Evolutionary conservation across 2,797 vertebrate species (phyloP).

Genomic region (Leptoclinus maculatus): DNA sequence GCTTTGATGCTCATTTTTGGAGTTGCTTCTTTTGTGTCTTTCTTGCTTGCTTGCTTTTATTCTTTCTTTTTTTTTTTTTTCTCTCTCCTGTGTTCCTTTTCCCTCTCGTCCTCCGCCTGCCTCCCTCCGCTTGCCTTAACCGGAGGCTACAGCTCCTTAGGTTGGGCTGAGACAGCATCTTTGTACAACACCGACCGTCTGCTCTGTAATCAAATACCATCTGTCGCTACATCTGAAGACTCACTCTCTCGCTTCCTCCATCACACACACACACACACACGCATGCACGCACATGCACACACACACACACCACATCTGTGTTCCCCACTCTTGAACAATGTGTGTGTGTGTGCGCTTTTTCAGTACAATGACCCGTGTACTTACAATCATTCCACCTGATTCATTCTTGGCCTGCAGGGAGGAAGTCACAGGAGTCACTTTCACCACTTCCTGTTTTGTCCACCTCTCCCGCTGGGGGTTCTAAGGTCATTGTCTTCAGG

Average conservation of each 20-base stretch:
- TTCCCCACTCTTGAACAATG: conserved; percentile 77
- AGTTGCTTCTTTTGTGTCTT: conserved; percentile 80
- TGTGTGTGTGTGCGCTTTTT: conserved; percentile 44
- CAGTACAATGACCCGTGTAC: conserved; percentile 84
- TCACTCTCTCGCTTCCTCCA: conserved; percentile 73
- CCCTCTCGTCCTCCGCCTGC: conserved; percentile 71
- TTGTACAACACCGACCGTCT: conserved; percentile 99
- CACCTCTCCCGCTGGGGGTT: conserved; percentile 53
- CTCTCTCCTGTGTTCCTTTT: conserved; percentile 63
- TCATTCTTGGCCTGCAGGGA: conserved; percentile 81
- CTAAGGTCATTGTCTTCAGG: conserved; percentile 85
- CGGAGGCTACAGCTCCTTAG: conserved; percentile 93
- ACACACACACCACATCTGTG: conserved; percentile 88
- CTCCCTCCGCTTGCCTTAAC: conserved; percentile 76
- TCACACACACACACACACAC: conserved; percentile 60
- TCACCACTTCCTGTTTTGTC: conserved; percentile 77
- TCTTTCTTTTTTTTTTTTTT: conserved; percentile 50
- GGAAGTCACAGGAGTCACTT: conserved; percentile 76
- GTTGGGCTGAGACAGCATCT: conserved; percentile 98
- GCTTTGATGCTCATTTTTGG: conserved; percentile 82
- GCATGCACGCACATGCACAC: conserved; percentile 54
- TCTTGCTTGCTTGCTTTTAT: conserved; percentile 62
- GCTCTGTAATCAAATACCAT: conserved; percentile 99
- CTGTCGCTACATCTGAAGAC: conserved; percentile 99
- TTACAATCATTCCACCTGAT: conserved; percentile 88